Evolutionary conservation across 1,140 invertebrate genomes (phyloP).

Genomic region (Lithobius niger): DNA sequence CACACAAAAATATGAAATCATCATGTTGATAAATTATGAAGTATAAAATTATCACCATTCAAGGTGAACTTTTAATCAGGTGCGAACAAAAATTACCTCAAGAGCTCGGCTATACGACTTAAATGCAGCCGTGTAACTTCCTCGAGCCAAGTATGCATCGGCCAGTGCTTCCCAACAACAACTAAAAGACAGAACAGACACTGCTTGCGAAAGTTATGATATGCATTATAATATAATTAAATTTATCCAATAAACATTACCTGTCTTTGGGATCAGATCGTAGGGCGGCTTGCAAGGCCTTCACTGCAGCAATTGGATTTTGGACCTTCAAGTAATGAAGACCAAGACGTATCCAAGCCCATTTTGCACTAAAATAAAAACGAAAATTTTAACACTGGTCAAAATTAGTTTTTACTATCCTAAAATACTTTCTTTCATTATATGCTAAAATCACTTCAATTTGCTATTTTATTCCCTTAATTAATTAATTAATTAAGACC

Average conservation of each 20-base stretch:
- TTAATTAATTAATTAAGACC: no score
- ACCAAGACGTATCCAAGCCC: constrained; percentile 66
- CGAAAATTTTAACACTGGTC: neutral
- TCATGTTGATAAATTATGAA: no score
- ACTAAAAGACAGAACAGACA: constrained; percentile 26
- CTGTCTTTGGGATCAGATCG: constrained; percentile 51
- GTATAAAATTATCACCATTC: no score
- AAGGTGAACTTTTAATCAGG: no score
- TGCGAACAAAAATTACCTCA: constrained; percentile 20
- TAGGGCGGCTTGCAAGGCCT: constrained; percentile 57
- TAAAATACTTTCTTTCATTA: no score
- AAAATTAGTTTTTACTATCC: no score
- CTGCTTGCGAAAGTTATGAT: constrained; percentile 16
- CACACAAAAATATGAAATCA: no score
- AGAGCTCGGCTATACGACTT: constrained; percentile 65
- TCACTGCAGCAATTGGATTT: constrained; percentile 54
- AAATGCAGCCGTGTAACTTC: constrained; percentile 67
- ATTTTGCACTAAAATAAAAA: constrained; percentile 39
- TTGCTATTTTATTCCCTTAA: no score
- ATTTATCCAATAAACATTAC: constrained; percentile 27
- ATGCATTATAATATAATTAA: neutral
- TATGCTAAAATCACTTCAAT: no score
- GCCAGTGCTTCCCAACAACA: constrained; percentile 71
- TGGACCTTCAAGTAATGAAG: constrained; percentile 53
- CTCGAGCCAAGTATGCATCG: constrained; percentile 69